Conservation (phyloP, 2,888 invertebrate genomes). For the Pilophorus perplexus region DNA sequence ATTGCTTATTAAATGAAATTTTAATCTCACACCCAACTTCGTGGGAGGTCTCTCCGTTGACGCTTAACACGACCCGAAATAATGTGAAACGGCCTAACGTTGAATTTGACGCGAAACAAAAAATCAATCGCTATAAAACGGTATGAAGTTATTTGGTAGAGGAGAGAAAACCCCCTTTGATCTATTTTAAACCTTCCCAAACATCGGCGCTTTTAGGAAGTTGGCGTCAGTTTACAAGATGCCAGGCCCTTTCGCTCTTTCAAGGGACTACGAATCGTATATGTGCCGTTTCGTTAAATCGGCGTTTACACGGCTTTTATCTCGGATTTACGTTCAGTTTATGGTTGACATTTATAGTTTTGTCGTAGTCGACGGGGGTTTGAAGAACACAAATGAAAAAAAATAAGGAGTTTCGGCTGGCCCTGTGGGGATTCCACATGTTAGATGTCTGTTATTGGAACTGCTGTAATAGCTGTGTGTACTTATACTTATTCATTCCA, state of each 20-base stretch:
- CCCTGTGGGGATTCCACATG: too few relatives aligned
- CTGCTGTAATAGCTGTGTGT: too few relatives aligned
- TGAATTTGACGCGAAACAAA: too few relatives aligned
- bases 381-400: too few relatives aligned
- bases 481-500: too few relatives aligned
- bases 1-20: too few relatives aligned
- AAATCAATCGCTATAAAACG: conserved; percentile 24
- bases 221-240: conserved; percentile 31
- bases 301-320: conserved; percentile 29
- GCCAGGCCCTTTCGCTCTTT: not conserved
- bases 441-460: too few relatives aligned
- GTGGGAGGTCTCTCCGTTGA: too few relatives aligned
- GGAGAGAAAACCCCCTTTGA: conserved; percentile 24
- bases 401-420: too few relatives aligned
- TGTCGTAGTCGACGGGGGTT: conserved; percentile 18
- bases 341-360: conserved; percentile 33
- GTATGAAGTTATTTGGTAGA: conserved; percentile 28
- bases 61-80: too few relatives aligned
- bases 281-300: conserved; percentile 14
- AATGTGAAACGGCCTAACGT: too few relatives aligned
- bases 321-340: conserved; percentile 3
- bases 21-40: too few relatives aligned
- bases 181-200: conserved; percentile 32
- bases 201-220: conserved; percentile 38
- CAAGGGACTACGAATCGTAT: not conserved